A percentile compares a stretch with the other conserved stretches of the same genome.
Evolutionary conservation across 1,140 invertebrate genomes (phyloP).

Genomic region (Phthorimaea operculella): DNA sequence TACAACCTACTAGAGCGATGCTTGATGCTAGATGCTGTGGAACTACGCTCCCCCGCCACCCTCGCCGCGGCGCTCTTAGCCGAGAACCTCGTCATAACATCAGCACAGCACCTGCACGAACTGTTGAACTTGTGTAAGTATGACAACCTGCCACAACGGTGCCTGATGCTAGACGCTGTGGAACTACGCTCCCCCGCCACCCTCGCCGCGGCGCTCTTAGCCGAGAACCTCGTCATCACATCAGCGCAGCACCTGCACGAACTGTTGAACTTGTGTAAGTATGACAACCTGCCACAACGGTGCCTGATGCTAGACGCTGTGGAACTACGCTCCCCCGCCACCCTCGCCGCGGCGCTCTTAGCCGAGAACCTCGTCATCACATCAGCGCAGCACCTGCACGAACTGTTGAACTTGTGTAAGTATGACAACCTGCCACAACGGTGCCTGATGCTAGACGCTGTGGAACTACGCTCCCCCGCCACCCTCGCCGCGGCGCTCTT

Average conservation of each 20-base stretch:
- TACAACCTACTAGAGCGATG: conserved; percentile 46
- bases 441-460: conserved; percentile 33
- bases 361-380: conserved; percentile 35
- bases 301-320: conserved; percentile 35
- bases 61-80: conserved; percentile 36
- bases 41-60: conserved; percentile 29
- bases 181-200: conserved; percentile 32
- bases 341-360: conserved; percentile 33
- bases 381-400: conserved; percentile 42
- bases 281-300: conserved; percentile 40
- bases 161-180: conserved; percentile 32
- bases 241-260: conserved; percentile 46
- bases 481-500: conserved; percentile 35
- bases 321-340: conserved; percentile 28
- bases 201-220: conserved; percentile 33
- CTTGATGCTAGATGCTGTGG: conserved; percentile 30
- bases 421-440: conserved; percentile 42
- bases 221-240: conserved; percentile 32
- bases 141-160: conserved; percentile 41
- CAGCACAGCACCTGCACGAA: conserved; percentile 45
- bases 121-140: conserved; percentile 49
- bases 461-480: conserved; percentile 28
- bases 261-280: conserved; percentile 47
- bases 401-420: conserved; percentile 49
- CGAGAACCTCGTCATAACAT: conserved; percentile 31